Evolutionary conservation across 2,113 vertebrate species (phyloP).

Genomic region (Dendrocopos noguchii): DNA sequence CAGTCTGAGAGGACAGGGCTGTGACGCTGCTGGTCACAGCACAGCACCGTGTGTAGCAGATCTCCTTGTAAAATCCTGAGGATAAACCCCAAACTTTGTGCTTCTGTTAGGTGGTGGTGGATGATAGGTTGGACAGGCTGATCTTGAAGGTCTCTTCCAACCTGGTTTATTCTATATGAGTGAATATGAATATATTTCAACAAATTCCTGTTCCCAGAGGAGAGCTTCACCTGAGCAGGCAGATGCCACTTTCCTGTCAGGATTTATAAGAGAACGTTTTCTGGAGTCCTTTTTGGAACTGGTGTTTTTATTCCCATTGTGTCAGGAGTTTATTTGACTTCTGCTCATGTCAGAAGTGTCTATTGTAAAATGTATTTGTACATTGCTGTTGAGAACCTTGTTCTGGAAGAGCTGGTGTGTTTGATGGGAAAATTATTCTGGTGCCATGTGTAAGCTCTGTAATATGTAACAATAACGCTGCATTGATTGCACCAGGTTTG

Average conservation of each 20-base stretch:
- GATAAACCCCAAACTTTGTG: background rate
- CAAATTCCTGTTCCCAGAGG: background rate
- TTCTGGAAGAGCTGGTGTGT: background rate
- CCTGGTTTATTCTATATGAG: too few relatives aligned
- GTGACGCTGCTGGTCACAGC: background rate
- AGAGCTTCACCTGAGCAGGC: background rate
- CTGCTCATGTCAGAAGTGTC: background rate
- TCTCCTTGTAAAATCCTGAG: background rate
- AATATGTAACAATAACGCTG: background rate
- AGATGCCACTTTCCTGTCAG: background rate
- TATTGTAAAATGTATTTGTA: background rate
- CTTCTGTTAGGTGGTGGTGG: background rate
- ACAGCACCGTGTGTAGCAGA: background rate
- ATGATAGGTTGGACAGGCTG: too few relatives aligned
- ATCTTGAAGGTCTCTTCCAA: too few relatives aligned
- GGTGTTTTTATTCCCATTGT: background rate
- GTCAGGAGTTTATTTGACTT: background rate
- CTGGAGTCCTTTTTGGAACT: background rate
- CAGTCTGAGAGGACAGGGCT: background rate
- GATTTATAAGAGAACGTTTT: background rate
- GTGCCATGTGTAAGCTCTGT: background rate
- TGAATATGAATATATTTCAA: background rate
- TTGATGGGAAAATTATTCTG: slow-evolving; percentile 10
- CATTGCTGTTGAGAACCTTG: background rate
- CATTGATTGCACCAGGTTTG: background rate